phyloP scores from a whole-genome alignment of 2,888 invertebrate species.

The Hemistola chrysoprasaria region DNA sequence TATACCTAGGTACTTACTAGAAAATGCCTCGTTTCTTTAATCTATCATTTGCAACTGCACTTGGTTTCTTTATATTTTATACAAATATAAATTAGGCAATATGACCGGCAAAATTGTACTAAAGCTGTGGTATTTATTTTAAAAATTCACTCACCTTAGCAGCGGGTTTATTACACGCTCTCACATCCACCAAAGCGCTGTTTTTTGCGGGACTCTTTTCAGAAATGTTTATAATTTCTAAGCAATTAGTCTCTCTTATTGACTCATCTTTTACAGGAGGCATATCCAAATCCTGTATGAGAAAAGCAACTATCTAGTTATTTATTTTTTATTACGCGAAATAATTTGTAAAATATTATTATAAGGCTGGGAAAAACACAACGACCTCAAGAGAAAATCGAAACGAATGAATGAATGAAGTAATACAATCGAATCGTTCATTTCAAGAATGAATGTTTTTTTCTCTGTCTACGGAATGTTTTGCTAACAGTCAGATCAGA shows the following conservation, averaged over 20 bases:
- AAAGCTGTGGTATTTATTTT: no score
- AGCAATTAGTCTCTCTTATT: conserved; percentile 71
- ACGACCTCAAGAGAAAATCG: conserved; percentile 39
- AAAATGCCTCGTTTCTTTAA: no score
- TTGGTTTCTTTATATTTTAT: no score
- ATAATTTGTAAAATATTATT: conserved; percentile 20
- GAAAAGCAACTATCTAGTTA: conserved; percentile 9
- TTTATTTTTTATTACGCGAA: conserved; percentile 5
- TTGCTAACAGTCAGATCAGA: no score
- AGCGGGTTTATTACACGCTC: conserved; percentile 86
- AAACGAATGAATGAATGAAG: conserved; percentile 22
- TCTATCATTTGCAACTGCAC: no score
- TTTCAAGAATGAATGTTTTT: no score
- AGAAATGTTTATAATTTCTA: conserved; percentile 70
- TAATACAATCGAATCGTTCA: conserved; percentile 3
- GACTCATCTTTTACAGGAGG: conserved; percentile 79
- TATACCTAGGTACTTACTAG: no score
- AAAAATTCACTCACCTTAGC: conserved; percentile 77
- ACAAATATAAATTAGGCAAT: no score
- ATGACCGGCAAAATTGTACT: no score
- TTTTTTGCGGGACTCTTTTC: conserved; percentile 77
- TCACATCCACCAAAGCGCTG: conserved; percentile 82
- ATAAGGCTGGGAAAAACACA: conserved; percentile 19
- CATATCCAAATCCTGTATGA: conserved; percentile 63
- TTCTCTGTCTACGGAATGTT: no score